Evolutionary conservation across 2,888 invertebrate species (phyloP), one percentile per base, ranked within the genome.

Genomic region (Hemithea aestivaria): DNA sequence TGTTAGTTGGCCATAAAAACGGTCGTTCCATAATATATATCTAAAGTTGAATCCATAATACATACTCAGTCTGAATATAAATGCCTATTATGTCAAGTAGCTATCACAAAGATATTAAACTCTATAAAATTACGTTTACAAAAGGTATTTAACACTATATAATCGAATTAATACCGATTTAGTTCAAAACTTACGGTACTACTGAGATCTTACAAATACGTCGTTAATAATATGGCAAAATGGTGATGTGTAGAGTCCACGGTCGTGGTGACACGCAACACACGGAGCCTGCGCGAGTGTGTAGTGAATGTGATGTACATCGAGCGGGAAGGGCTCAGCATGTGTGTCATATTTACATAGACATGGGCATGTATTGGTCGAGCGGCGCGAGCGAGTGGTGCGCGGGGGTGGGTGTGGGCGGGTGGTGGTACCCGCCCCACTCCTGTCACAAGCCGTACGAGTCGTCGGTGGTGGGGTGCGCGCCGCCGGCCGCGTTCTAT

Each of bases 401-500:
- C 40, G 40, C 36, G 41, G 41, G 47, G 45, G 51, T 28, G 42
- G 51, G 32, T 48, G 45, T 39, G 9, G 11, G 10, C 9, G 44
- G 55, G 52, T 39, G 37, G 52, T 34, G 51, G 56, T 36, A 40
- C 69, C 72, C 76, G 49, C 56, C 62, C 74, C 73, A 77, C 75
- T 81, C 78, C 50, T 65, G 83, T 81, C 82, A 83, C 80, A 76
- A 80, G 50, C 73, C 64, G 66, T 66, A 74, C 2, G 71, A 53
- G 51, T 75, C 73, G 44, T 64, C 62, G 25, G 35, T 44, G 36
- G 51, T 49, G 32, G 53, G 50, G 68, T n/a, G n/a, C n/a, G 62
- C 67, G 73, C 73, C 79, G 74, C 70, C 67, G 37, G 72, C 80
- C 81, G 74, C 74, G 76, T 84, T 78, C 81, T 85, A 87, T 92